Base-by-base conservation (phyloP, 2,888 invertebrate species). In the Quadroppia sp. region DNA sequence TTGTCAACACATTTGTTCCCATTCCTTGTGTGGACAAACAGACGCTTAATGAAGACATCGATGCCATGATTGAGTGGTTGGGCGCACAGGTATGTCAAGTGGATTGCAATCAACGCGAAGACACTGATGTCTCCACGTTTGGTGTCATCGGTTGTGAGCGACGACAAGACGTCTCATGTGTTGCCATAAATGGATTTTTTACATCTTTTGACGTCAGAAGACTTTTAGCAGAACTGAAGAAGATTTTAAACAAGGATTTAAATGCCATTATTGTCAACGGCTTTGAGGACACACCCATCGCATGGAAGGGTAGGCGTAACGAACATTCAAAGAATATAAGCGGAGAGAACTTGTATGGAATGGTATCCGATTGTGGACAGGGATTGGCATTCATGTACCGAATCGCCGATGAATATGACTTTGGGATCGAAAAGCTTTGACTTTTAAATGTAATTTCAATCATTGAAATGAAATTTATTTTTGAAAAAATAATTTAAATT, bases 371-470 rank as follows among this genome's bases (percentile, higher is more conserved):
- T 4, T 53, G 9, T 9, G 11, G 23, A 53, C 20, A 53, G n/a
- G 17, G 25, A 13, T 23, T 75, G 7, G 30, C n/a, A 32, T 53
- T 56, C 23, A 42, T 74, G 61, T 75, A 73, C 74, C 13, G 74
- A 28, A 40, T 71, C 1, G 61, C 67, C 53, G 75, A 75, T 56
- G 61, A 61, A 42, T 75, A 61, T 28, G 75, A 75, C 64, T 75
- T 74, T 61, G 73, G 74, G 13, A 71, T 75, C 7, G 75, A 75
- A 74, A 73, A 64, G n/a, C 59, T 75, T 17, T 75, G 59, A 71
- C 45, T 25, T 71, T 71, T n/a, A n/a, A n/a, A n/a, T n/a, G n/a
- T n/a, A 53, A 7, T 23, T 25, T 23, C 53, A 53, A 53, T 53
- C 42, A 42, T 42, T 23, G 3, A 7, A 53, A 45, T 45, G 36